Evolutionary conservation across 2,113 vertebrate species (phyloP).

Genomic region (Larimichthys polyactis): DNA sequence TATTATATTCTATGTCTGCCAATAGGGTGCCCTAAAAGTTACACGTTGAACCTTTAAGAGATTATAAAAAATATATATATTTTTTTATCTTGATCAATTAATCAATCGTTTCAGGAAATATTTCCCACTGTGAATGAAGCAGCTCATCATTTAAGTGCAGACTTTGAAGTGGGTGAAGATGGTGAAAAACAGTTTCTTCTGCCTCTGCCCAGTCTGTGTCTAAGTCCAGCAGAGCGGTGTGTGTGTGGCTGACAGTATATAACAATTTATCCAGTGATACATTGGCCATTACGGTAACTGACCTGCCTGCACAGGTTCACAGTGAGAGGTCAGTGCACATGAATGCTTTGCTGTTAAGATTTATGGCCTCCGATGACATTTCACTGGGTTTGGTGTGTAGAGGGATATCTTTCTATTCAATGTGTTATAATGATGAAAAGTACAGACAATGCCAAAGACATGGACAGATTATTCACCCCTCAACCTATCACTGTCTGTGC

Average conservation of each 20-base stretch:
- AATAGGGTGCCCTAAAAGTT: too few species aligned
- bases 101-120: neutral
- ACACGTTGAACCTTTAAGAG: neutral
- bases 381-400: neutral
- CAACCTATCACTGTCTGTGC: neutral
- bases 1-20: too few species aligned
- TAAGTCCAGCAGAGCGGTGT: neutral
- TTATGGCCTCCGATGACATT: neutral
- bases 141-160: neutral
- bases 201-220: constrained; percentile 4
- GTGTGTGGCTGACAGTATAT: neutral
- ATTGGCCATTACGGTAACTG: constrained; percentile 18
- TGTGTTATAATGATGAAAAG: constrained; percentile 22
- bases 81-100: neutral
- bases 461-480: neutral
- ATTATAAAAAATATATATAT: neutral
- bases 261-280: constrained; percentile 22
- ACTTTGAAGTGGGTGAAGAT: neutral
- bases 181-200: constrained; percentile 6
- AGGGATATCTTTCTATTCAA: neutral
- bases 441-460: neutral
- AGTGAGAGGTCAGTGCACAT: constrained; percentile 47
- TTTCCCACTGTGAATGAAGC: neutral
- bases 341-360: constrained; percentile 30
- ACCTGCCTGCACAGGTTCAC: constrained; percentile 30